Conservation (phyloP, 30 jellyfish, hydroid and myxozoan species). For the Hydra vulgaris region DNA sequence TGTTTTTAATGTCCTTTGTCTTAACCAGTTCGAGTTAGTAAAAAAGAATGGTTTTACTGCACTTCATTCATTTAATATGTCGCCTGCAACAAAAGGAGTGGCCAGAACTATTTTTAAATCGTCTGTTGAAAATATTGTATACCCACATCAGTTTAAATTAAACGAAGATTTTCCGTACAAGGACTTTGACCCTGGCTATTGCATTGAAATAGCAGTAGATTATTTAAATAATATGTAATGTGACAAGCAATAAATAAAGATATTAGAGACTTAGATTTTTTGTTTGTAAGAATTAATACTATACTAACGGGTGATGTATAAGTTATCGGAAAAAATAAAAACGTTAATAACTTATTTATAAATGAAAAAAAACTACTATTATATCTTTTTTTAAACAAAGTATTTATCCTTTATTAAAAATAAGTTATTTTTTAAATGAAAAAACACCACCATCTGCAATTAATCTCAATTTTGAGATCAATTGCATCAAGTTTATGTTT, state of each 20-base stretch:
- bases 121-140: background rate
- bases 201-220: background rate
- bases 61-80: background rate
- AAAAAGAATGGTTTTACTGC: background rate
- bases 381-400: too few relatives aligned
- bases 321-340: too few relatives aligned
- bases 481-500: too few relatives aligned
- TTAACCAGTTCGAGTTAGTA: background rate
- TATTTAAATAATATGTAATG: background rate
- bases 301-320: too few relatives aligned
- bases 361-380: too few relatives aligned
- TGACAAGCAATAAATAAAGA: background rate
- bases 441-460: too few relatives aligned
- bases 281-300: background rate
- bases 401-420: too few relatives aligned
- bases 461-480: too few relatives aligned
- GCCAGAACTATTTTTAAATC: background rate
- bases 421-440: too few relatives aligned
- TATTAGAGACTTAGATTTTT: background rate
- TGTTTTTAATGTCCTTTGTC: background rate
- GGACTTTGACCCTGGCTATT: background rate
- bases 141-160: background rate
- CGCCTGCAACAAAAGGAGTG: background rate
- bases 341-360: too few relatives aligned
- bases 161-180: conserved; percentile 1